These are phyloP conservation scores for Austrolebias charrua DNA, from an alignment of 2,797 vertebrate genomes.

Conservation along the genomic window DNA sequence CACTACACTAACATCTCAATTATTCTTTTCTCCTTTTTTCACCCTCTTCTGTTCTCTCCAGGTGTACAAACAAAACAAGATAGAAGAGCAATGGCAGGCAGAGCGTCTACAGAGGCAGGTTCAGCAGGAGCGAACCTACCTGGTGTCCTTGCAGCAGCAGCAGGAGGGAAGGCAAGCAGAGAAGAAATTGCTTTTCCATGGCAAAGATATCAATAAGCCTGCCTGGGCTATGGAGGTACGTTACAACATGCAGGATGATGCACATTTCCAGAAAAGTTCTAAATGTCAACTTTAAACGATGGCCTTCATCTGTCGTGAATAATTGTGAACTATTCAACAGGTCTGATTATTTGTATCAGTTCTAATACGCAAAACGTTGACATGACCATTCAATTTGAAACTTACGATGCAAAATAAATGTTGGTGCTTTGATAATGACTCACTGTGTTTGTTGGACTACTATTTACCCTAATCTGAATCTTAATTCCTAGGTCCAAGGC, in stretches of 20 bases:
- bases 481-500: constrained; percentile 75
- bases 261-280: background rate
- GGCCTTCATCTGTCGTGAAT: constrained; percentile 9
- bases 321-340: constrained; percentile 17
- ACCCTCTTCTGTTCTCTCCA: constrained; percentile 44
- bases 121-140: constrained; percentile 91
- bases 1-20: background rate
- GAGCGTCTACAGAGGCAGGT: constrained; percentile 94
- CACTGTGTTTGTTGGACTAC: constrained; percentile 38
- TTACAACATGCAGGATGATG: constrained; percentile 16
- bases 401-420: background rate
- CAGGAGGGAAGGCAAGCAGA: constrained; percentile 87
- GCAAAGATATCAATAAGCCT: constrained; percentile 93
- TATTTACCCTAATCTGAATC: constrained; percentile 76
- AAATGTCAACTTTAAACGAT: constrained; percentile 8
- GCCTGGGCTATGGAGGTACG: constrained; percentile 95
- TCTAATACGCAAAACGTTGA: constrained; percentile 2
- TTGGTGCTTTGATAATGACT: constrained; percentile 8
- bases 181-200: constrained; percentile 94
- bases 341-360: constrained; percentile 17
- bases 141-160: constrained; percentile 89
- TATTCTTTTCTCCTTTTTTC: background rate
- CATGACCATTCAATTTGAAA: background rate
- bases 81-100: constrained; percentile 95
- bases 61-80: constrained; percentile 97